Evolutionary conservation across 2,797 vertebrate genomes (phyloP).

Genomic region (Chiropotes sagulatus): DNA sequence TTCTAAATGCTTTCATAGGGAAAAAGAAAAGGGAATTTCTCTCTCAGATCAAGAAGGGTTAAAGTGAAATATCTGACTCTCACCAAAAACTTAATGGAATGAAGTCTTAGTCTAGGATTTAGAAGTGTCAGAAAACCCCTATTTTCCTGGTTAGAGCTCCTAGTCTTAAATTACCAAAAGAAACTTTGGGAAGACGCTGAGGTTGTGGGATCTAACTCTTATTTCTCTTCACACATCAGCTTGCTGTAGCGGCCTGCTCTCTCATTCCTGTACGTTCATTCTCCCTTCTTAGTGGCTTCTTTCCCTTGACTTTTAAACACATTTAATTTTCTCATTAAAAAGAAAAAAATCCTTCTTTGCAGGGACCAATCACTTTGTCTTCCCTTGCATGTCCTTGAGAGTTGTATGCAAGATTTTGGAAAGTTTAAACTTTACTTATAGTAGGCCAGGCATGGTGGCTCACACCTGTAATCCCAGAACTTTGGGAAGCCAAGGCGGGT

Average conservation of each 20-base stretch:
- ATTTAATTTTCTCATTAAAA: neutral
- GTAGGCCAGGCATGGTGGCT: no score
- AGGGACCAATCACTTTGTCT: neutral
- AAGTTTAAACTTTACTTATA: neutral
- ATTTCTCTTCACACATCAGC: neutral
- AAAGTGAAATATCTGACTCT: neutral
- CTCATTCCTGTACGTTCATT: neutral
- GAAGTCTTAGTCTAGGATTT: neutral
- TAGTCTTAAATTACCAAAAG: neutral
- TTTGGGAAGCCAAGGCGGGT: no score
- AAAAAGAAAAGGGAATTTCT: neutral
- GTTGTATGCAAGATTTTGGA: neutral
- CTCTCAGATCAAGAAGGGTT: neutral
- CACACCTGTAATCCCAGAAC: no score
- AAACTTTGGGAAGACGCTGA: neutral
- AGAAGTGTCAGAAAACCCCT: neutral
- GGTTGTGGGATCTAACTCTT: neutral
- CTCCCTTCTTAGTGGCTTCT: neutral
- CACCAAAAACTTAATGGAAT: neutral
- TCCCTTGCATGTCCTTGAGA: neutral
- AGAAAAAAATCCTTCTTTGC: neutral
- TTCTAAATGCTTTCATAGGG: neutral
- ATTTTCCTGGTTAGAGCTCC: neutral
- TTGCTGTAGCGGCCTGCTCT: neutral
- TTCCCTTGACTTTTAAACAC: neutral